These are phyloP conservation scores for Nautilus pompilius DNA, from an alignment of 1,140 invertebrate genomes.

Conservation along the genomic window DNA sequence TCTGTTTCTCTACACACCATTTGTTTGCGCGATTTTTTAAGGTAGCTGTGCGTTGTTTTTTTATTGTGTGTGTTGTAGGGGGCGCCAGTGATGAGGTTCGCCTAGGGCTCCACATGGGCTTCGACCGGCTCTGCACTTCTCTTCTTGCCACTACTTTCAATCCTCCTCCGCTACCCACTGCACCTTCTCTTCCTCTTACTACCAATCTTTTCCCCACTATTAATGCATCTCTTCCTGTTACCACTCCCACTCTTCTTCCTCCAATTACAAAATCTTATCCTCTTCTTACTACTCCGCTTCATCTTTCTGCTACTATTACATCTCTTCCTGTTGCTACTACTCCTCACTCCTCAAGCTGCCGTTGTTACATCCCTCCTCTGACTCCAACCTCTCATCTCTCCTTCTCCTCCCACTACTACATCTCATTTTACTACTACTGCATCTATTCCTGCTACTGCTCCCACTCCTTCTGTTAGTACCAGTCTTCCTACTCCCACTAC, in stretches of 20 bases:
- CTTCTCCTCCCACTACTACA: not conserved
- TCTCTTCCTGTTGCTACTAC: not conserved
- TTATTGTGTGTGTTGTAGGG: too few species aligned
- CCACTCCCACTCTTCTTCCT: not conserved
- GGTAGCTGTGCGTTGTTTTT: too few species aligned
- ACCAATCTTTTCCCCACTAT: not conserved
- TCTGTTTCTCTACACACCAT: too few species aligned
- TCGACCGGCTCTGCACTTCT: too few species aligned
- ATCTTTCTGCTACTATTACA: not conserved
- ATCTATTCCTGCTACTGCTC: not conserved
- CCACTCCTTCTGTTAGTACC: not conserved
- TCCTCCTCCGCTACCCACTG: not conserved
- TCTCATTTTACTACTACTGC: not conserved
- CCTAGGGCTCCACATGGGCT: too few species aligned
- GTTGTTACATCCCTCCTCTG: not conserved
- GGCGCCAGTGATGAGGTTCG: too few species aligned
- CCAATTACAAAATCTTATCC: not conserved
- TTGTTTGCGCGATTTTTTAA: too few species aligned
- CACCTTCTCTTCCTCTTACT: not conserved
- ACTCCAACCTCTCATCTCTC: not conserved
- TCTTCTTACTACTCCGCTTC: not conserved
- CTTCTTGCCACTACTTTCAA: not conserved
- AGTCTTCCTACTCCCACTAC: not conserved
- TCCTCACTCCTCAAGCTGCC: not conserved
- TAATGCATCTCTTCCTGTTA: not conserved